Base-by-base conservation (phyloP, 1,140 invertebrate species). In the Eueides isabella region DNA sequence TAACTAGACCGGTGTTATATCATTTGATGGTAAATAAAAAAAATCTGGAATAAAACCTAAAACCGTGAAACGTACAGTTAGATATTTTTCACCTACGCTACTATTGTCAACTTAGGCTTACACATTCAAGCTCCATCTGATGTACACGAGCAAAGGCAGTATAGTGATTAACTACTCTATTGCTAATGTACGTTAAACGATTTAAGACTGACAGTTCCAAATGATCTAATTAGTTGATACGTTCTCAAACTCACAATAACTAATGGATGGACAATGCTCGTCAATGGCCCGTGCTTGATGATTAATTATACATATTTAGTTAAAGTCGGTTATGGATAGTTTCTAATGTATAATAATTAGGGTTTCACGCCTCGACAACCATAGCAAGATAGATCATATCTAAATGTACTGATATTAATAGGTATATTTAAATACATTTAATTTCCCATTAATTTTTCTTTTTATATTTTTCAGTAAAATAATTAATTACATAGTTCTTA, bases 181-280 rank as follows among this genome's bases (percentile, higher is more conserved):
- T 26, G 23, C 23, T 55, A 55, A 55, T 55, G 19, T 55, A 55
- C 48, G 11, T 26, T 55, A 55, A 77, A 71, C 73, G 76, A 77
- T 74, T 74, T 74, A 68, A 74, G 61, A 74, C 76, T 77, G 76
- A 74, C 76, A 77, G 72, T 77, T 65, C 63, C 69, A 74, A 77
- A 77, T 77, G 76, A 77, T 67, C 72, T 68, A 74, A 77, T 74
- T 77, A 77, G 61, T 29, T 31, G 61, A 29, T 63, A 63, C 30
- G 29, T 63, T 63, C 61, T 63, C 61, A 29, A 63, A 63, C 61
- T 55, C 48, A 63, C 28, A 63, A 63, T 31, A 63, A 63, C 61
- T n/a, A 63, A 63, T 63, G 61, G 61, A 29, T 63, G 61, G 61
- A 31, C 61, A 30, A 19, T 30, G 28, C 61, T 63, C 61, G 61